Evolutionary conservation across 2,797 vertebrate genomes (phyloP).

Genomic region (Hafferia zeledoni): DNA sequence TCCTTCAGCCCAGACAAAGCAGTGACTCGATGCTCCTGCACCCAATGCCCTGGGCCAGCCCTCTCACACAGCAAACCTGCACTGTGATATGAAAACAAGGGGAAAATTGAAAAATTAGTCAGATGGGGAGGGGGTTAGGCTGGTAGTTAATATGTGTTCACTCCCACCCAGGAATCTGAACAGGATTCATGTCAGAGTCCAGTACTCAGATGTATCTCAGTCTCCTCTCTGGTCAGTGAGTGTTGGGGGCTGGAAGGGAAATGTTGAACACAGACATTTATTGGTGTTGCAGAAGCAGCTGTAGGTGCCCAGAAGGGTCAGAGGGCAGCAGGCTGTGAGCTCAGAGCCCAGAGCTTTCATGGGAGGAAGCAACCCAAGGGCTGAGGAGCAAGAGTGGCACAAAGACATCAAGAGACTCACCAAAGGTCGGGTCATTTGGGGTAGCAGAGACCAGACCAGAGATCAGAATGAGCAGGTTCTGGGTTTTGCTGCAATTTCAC

Average conservation of each 20-base stretch:
- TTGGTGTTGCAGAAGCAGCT: neutral
- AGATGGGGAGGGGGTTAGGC: neutral
- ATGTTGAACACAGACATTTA: neutral
- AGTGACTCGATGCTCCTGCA: neutral
- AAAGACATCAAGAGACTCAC: neutral
- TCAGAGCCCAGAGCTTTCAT: neutral
- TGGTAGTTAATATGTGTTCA: neutral
- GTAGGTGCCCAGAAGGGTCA: constrained; percentile 5
- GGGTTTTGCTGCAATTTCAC: neutral
- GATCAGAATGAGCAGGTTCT: neutral
- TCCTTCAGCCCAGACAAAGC: constrained; percentile 17
- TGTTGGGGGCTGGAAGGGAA: neutral
- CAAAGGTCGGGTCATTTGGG: neutral
- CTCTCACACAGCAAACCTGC: neutral
- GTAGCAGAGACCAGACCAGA: neutral
- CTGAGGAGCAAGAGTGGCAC: neutral
- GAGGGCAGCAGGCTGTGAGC: constrained; percentile 15
- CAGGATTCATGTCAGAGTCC: neutral
- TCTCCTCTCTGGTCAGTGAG: neutral
- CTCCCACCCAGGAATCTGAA: neutral
- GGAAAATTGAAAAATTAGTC: neutral
- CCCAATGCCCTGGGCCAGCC: neutral
- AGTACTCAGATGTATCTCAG: fast-evolving
- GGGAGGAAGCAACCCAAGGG: neutral
- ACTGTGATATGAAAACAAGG: neutral